Conservation (phyloP, 2,113 vertebrate genomes). For the Alosa alosa region DNA sequence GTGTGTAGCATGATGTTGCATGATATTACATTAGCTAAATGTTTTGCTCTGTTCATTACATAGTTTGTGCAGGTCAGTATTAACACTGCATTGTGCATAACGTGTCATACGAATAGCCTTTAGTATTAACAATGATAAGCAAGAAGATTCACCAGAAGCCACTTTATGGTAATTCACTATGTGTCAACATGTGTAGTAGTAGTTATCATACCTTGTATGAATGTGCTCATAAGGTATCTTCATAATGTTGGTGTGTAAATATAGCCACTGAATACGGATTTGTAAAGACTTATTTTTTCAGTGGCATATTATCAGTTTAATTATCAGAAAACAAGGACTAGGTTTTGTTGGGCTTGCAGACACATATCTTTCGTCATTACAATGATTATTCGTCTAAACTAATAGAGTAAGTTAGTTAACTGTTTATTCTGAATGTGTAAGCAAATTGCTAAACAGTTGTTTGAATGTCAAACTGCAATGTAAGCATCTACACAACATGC, state of each 20-base stretch:
- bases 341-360: not conserved
- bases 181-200: too few relatives aligned
- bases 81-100: too few relatives aligned
- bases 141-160: not conserved
- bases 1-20: too few relatives aligned
- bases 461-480: slow-evolving; percentile 7
- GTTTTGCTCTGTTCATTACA: too few relatives aligned
- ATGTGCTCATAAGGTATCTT: not conserved
- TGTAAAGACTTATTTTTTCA: not conserved
- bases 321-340: not conserved
- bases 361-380: not conserved
- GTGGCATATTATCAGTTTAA: not conserved
- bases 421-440: not conserved
- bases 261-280: not conserved
- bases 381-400: not conserved
- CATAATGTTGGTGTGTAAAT: not conserved
- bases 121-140: too few relatives aligned
- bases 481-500: slow-evolving; percentile 32
- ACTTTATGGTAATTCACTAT: not conserved
- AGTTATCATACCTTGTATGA: not conserved
- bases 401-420: not conserved
- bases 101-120: too few relatives aligned
- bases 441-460: slow-evolving; percentile 4
- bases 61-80: too few relatives aligned
- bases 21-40: too few relatives aligned